Conservation (phyloP, 2,113 vertebrate genomes). For the Phaetusa simplex region DNA sequence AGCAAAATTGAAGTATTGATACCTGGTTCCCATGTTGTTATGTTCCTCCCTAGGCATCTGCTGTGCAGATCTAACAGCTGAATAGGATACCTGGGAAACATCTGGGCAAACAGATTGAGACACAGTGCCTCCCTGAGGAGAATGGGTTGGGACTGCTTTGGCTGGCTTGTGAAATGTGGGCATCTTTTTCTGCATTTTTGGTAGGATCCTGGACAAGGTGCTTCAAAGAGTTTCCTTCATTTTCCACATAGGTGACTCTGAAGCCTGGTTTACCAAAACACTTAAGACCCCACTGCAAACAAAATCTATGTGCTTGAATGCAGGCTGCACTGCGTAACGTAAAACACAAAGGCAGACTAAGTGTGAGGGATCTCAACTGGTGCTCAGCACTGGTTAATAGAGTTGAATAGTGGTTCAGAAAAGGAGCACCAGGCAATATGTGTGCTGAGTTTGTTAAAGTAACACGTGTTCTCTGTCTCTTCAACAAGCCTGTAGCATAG, state of each 20-base stretch:
- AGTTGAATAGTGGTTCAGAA: neutral
- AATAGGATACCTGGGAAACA: neutral
- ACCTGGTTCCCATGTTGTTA: neutral
- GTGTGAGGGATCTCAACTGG: fast-evolving
- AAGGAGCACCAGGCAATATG: neutral
- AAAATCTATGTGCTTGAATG: neutral
- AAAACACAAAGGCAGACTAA: neutral
- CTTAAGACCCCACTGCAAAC: fast-evolving
- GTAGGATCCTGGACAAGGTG: neutral
- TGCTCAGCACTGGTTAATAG: neutral
- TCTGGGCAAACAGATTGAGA: neutral
- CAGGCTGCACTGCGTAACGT: fast-evolving
- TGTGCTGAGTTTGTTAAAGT: neutral
- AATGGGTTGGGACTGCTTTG: neutral
- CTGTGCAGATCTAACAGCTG: neutral
- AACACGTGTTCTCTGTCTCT: fast-evolving
- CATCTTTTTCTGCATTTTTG: neutral
- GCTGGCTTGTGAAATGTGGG: neutral
- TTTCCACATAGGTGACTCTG: neutral
- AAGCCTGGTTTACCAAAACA: neutral
- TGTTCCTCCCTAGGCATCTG: neutral
- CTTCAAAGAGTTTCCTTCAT: neutral
- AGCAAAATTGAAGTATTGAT: neutral
- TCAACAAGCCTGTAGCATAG: neutral
- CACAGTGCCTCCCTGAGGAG: neutral